Percentiles rank a stretch among this genome's conserved stretches.
These are phyloP conservation scores for Platygyra sinensis DNA, from an alignment of 64 coral and sea anemone species.

Conservation along the genomic window DNA sequence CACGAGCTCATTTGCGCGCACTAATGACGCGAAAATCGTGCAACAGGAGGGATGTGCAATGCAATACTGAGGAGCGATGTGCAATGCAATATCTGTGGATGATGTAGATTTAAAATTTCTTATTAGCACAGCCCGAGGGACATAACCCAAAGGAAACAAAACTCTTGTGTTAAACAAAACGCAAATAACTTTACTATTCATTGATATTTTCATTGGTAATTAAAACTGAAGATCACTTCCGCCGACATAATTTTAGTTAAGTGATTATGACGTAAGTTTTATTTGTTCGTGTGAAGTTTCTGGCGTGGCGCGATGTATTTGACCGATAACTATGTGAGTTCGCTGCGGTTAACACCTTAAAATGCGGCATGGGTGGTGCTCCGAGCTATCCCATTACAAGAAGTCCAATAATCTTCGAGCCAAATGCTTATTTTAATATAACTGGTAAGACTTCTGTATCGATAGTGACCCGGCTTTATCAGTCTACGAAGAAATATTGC, in stretches of 20 bases:
- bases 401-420: conserved; percentile 80
- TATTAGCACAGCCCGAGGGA: no score
- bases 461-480: neutral
- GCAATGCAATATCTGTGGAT: no score
- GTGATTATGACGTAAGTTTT: conserved; percentile 32
- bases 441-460: conserved; percentile 40
- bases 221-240: neutral
- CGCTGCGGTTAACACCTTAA: conserved; percentile 3
- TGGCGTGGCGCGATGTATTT: neutral
- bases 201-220: neutral
- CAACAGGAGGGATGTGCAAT: no score
- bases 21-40: no score
- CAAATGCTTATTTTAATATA: conserved; percentile 51
- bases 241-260: neutral
- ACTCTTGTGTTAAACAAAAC: no score
- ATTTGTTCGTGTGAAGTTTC: neutral
- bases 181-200: no score
- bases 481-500: no score
- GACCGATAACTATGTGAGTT: neutral
- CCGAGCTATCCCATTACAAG: conserved; percentile 82
- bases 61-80: no score
- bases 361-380: conserved; percentile 84
- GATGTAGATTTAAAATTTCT: no score
- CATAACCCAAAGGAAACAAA: no score
- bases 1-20: no score